These are phyloP conservation scores for Hanleya hanleyi DNA, from an alignment of 2,888 invertebrate species.

Conservation along the genomic window DNA sequence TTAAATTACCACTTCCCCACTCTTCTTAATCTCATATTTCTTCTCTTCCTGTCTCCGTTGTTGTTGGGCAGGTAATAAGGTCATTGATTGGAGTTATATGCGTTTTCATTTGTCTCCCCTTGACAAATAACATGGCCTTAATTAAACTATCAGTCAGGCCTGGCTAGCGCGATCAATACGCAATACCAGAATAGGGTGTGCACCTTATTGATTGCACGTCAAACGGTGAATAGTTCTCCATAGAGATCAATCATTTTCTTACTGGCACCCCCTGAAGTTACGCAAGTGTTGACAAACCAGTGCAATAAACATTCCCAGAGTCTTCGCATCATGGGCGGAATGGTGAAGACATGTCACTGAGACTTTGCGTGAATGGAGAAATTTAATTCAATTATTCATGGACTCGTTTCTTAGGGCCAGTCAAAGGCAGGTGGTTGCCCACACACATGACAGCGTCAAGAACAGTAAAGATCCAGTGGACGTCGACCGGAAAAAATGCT, in stretches of 20 bases:
- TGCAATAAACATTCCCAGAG: no score
- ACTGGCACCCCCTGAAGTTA: no score
- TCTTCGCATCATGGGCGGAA: no score
- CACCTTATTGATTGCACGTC: background rate
- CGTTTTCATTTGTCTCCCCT: slow-evolving; percentile 1
- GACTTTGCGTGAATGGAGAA: no score
- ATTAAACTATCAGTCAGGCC: slow-evolving; percentile 4
- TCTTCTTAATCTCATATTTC: background rate
- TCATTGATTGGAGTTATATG: background rate
- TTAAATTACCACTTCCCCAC: slow-evolving; percentile 7
- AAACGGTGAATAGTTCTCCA: background rate
- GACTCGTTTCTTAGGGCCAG: no score
- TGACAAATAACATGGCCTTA: background rate
- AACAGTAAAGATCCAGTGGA: no score
- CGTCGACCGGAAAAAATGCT: no score
- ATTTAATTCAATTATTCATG: no score
- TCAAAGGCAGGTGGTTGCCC: no score
- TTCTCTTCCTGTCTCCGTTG: background rate
- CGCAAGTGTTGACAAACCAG: no score
- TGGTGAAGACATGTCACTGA: no score
- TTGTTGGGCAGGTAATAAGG: background rate
- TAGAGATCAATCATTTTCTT: background rate
- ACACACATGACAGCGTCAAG: no score
- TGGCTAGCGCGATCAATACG: background rate
- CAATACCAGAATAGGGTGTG: background rate